Percentiles rank a stretch among this genome's conserved stretches.
phyloP scores from a whole-genome alignment of 1,140 invertebrate species.

The Rhopalosiphum maidis region DNA sequence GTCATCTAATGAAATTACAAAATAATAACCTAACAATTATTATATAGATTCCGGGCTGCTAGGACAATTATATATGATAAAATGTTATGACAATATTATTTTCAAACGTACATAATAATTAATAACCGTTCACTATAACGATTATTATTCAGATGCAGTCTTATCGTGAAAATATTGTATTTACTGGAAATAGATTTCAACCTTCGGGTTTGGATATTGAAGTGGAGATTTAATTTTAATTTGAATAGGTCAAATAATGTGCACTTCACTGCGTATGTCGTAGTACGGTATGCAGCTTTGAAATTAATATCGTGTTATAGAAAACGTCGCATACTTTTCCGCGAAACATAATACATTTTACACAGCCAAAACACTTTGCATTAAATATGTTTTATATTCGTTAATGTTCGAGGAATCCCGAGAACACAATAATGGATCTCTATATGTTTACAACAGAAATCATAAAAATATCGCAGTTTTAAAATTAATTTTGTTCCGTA shows the following conservation, averaged over 20 bases:
- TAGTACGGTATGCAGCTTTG: neutral
- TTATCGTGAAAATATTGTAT: neutral
- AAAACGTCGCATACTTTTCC: neutral
- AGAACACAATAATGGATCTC: neutral
- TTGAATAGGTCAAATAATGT: neutral
- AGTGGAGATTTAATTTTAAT: neutral
- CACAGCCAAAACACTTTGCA: neutral
- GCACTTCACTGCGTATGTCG: neutral
- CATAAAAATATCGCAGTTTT: neutral
- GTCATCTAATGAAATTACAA: neutral
- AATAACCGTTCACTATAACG: neutral
- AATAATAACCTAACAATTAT: neutral
- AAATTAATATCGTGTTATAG: neutral
- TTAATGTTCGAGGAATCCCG: neutral
- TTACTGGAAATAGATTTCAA: neutral
- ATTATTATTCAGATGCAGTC: neutral
- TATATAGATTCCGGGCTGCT: neutral
- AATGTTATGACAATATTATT: neutral
- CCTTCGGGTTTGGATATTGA: neutral
- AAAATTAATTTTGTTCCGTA: neutral
- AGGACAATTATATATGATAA: neutral
- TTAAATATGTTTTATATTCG: neutral
- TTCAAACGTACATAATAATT: neutral
- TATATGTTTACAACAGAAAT: neutral
- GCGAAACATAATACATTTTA: neutral